Percentiles rank a stretch among this genome's conserved stretches.
Evolutionary conservation across 2,113 vertebrate genomes (phyloP).

Genomic region (Prunella himalayana): DNA sequence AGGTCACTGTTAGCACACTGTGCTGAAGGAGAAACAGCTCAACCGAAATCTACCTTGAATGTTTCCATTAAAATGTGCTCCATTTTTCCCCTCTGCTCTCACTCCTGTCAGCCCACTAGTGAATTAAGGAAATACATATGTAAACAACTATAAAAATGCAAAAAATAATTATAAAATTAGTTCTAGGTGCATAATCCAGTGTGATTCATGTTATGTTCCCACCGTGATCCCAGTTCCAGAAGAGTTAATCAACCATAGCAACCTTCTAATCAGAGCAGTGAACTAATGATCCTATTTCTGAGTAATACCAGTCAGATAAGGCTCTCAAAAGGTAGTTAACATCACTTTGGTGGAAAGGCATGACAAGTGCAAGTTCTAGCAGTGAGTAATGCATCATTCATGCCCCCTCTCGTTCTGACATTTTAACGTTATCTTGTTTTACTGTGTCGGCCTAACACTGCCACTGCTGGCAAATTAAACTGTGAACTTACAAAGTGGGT

Average conservation of each 20-base stretch:
- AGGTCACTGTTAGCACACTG: slow-evolving; percentile 30
- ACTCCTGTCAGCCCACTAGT: not conserved
- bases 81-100: not conserved
- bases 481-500: slow-evolving; percentile 87
- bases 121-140: slow-evolving; percentile 64
- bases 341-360: slow-evolving; percentile 79
- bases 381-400: slow-evolving; percentile 84
- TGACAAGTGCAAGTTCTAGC: slow-evolving; percentile 79
- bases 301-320: slow-evolving; percentile 83
- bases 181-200: slow-evolving; percentile 69
- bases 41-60: slow-evolving; percentile 15
- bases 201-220: slow-evolving; percentile 67
- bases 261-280: slow-evolving; percentile 79
- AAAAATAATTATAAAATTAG: slow-evolving; percentile 78
- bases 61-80: slow-evolving; percentile 8
- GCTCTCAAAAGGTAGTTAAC: slow-evolving; percentile 85
- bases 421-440: slow-evolving; percentile 85
- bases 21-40: slow-evolving; percentile 41
- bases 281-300: slow-evolving; percentile 81
- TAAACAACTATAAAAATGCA: slow-evolving; percentile 70
- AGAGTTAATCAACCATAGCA: slow-evolving; percentile 81
- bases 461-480: slow-evolving; percentile 85
- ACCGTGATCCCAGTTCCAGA: slow-evolving; percentile 72
- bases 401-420: slow-evolving; percentile 78
- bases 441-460: slow-evolving; percentile 81